Conservation (phyloP, 2,797 vertebrate genomes). For the Aldrovandia affinis region DNA sequence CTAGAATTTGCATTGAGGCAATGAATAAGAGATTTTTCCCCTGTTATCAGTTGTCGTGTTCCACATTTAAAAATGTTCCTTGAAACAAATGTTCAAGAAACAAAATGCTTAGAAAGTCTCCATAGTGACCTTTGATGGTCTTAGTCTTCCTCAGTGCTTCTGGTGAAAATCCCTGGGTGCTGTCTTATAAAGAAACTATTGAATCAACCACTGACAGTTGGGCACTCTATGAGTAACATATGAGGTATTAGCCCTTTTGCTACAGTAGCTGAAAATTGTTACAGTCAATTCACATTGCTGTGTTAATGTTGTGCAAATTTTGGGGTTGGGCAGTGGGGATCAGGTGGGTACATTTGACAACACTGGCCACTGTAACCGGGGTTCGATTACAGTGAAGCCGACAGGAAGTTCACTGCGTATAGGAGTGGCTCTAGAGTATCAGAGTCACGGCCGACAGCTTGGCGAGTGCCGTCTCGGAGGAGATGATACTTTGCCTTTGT, state of each 20-base stretch:
- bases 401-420: too few species aligned
- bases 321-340: too few species aligned
- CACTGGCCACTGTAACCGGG: too few species aligned
- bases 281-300: neutral
- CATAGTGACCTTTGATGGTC: conserved; percentile 31
- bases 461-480: too few species aligned
- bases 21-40: conserved; percentile 25
- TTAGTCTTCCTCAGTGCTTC: conserved; percentile 16
- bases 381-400: too few species aligned
- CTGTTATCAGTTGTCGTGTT: neutral
- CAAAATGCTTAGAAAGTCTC: conserved; percentile 34
- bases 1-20: neutral
- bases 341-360: neutral
- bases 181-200: conserved; percentile 30
- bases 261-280: conserved; percentile 22
- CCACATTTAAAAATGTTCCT: conserved; percentile 32
- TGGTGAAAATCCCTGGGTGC: conserved; percentile 15
- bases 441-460: too few species aligned
- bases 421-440: too few species aligned
- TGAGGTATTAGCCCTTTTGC: conserved; percentile 18
- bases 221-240: conserved; percentile 41
- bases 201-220: conserved; percentile 37
- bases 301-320: neutral
- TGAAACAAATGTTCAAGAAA: conserved; percentile 29
- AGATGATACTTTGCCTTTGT: too few species aligned